Percentiles rank a stretch among this genome's conserved stretches.
These are phyloP conservation scores for Glossophaga mutica DNA, from an alignment of 2,797 vertebrate species.

Conservation along the genomic window DNA sequence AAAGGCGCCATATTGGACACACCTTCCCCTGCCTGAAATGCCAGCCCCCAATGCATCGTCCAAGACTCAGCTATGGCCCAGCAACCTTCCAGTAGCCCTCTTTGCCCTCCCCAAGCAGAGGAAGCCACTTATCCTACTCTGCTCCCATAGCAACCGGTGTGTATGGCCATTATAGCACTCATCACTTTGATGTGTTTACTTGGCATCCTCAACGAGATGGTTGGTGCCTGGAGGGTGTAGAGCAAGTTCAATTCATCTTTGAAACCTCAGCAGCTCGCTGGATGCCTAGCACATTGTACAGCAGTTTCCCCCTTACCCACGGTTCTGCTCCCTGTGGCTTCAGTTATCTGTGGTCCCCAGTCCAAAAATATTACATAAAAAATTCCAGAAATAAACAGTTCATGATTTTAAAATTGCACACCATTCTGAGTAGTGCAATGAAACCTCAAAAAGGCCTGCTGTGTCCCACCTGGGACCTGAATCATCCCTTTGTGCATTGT, in stretches of 20 bases:
- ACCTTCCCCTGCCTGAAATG: not conserved
- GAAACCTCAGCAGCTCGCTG: slow-evolving; percentile 47
- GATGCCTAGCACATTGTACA: not conserved
- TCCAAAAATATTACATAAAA: not conserved
- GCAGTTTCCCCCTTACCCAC: not conserved
- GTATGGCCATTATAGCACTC: slow-evolving; percentile 46
- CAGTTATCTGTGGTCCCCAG: not conserved
- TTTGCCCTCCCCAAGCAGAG: not conserved
- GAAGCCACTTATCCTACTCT: slow-evolving; percentile 10
- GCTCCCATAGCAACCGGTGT: slow-evolving; percentile 57
- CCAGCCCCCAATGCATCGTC: not conserved
- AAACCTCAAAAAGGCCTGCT: not conserved
- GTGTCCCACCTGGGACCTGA: not conserved
- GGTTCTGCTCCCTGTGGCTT: not conserved
- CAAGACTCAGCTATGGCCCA: not conserved
- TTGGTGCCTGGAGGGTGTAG: slow-evolving; percentile 52
- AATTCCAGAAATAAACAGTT: not conserved
- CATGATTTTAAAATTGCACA: not conserved
- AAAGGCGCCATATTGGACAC: not conserved
- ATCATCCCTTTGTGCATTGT: not conserved
- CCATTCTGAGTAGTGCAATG: not conserved
- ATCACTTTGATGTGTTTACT: slow-evolving; percentile 50
- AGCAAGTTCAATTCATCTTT: slow-evolving; percentile 50
- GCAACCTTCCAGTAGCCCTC: not conserved
- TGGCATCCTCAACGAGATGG: slow-evolving; percentile 29